These are phyloP conservation scores for Anas georgica DNA, from an alignment of 2,797 vertebrate species.

Conservation along the genomic window DNA sequence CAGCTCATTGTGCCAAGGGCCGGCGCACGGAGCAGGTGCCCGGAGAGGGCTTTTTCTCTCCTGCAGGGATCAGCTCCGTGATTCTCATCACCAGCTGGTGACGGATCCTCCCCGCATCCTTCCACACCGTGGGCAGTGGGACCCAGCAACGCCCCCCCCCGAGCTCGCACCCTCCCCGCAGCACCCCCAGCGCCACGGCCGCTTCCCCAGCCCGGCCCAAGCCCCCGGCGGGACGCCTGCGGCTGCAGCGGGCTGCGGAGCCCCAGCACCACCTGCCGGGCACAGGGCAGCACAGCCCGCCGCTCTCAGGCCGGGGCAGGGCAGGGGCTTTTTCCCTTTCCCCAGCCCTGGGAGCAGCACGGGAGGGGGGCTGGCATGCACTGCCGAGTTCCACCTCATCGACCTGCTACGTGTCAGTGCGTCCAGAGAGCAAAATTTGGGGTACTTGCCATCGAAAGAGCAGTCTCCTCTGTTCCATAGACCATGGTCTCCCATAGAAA, in stretches of 20 bases:
- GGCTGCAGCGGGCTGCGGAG: neutral
- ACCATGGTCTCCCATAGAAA: conserved; percentile 90
- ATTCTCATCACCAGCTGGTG: neutral
- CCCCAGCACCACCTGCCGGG: conserved; percentile 21
- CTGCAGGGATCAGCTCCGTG: neutral
- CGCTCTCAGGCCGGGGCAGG: neutral
- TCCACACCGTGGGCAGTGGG: rapidly evolving
- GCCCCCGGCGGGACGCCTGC: neutral
- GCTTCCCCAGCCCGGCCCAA: neutral
- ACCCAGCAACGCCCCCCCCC: no score
- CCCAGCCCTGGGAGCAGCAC: no score
- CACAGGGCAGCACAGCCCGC: neutral
- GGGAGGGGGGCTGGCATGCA: neutral
- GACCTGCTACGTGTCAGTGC: neutral
- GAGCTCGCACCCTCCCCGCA: no score
- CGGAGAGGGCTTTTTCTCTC: neutral
- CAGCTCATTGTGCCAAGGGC: neutral
- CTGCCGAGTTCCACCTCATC: neutral
- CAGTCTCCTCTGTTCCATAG: conserved; percentile 88
- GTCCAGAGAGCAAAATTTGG: neutral
- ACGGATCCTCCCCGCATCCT: neutral
- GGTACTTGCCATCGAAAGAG: conserved; percentile 87
- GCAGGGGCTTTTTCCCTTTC: neutral
- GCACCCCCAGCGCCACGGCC: no score
- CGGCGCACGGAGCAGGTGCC: neutral